Conservation (phyloP, 2,113 vertebrate genomes). For the Passerina amoena region DNA sequence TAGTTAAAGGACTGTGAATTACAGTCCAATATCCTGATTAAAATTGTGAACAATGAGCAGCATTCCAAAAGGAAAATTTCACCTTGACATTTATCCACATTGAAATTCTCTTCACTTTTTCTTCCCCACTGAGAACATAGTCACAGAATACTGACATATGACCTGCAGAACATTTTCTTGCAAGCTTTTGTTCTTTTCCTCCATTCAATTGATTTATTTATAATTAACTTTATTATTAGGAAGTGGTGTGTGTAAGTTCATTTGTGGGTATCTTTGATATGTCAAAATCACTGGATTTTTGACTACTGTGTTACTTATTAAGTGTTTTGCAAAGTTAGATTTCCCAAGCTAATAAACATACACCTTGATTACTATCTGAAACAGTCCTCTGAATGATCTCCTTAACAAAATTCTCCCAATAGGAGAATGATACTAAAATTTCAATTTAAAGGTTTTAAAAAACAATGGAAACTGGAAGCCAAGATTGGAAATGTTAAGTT, state of each 20-base stretch:
- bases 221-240: background rate
- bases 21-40: background rate
- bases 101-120: background rate
- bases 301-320: background rate
- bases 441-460: background rate
- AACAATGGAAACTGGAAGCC: background rate
- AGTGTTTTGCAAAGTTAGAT: background rate
- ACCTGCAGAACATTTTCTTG: background rate
- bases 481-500: background rate
- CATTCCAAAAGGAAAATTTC: background rate
- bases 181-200: background rate
- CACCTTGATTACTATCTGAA: background rate
- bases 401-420: background rate
- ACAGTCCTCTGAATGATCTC: background rate
- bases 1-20: background rate
- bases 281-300: background rate
- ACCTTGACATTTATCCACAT: background rate
- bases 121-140: background rate
- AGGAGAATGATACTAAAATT: background rate
- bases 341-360: background rate
- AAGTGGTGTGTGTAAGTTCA: background rate
- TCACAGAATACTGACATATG: background rate
- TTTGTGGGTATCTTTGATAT: background rate
- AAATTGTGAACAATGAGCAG: background rate
- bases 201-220: background rate